Conservation (phyloP, 1,140 invertebrate species). For the Stegodyphus mimosarum region DNA sequence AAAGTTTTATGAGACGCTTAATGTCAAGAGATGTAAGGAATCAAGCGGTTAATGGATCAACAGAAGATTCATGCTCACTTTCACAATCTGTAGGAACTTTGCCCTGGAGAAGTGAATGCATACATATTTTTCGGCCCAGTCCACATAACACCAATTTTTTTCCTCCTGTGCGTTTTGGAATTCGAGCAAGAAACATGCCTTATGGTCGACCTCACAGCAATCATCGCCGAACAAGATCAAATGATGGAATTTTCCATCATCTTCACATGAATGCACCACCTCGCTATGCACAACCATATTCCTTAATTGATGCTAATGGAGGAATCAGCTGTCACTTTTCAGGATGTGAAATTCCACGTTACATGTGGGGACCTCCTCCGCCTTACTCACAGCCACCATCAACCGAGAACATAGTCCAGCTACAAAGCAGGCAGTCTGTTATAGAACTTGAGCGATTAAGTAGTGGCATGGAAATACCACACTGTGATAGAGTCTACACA, state of each 20-base stretch:
- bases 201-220: slow-evolving; percentile 27
- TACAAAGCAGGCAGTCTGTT: slow-evolving; percentile 12
- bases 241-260: slow-evolving; percentile 64
- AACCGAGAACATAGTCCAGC: slow-evolving; percentile 64
- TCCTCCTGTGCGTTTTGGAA: slow-evolving; percentile 41
- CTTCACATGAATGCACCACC: slow-evolving; percentile 59
- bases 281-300: slow-evolving; percentile 34
- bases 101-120: slow-evolving; percentile 58
- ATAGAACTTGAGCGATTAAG: slow-evolving; percentile 14
- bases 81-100: slow-evolving; percentile 21
- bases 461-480: slow-evolving; percentile 21
- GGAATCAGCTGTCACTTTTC: slow-evolving; percentile 36
- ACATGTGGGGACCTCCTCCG: slow-evolving; percentile 79
- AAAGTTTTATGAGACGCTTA: slow-evolving; percentile 51
- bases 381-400: slow-evolving; percentile 77
- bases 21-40: slow-evolving; percentile 50
- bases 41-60: slow-evolving; percentile 3
- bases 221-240: slow-evolving; percentile 62
- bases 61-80: slow-evolving; percentile 9
- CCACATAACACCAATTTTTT: not conserved
- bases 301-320: slow-evolving; percentile 3
- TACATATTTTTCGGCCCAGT: slow-evolving; percentile 53
- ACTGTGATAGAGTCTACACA: slow-evolving; percentile 30
- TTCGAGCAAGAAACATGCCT: slow-evolving; percentile 45
- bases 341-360: slow-evolving; percentile 67